These are phyloP conservation scores for Himantopus leucocephalus DNA, from an alignment of 2,113 vertebrate species.

Conservation along the genomic window DNA sequence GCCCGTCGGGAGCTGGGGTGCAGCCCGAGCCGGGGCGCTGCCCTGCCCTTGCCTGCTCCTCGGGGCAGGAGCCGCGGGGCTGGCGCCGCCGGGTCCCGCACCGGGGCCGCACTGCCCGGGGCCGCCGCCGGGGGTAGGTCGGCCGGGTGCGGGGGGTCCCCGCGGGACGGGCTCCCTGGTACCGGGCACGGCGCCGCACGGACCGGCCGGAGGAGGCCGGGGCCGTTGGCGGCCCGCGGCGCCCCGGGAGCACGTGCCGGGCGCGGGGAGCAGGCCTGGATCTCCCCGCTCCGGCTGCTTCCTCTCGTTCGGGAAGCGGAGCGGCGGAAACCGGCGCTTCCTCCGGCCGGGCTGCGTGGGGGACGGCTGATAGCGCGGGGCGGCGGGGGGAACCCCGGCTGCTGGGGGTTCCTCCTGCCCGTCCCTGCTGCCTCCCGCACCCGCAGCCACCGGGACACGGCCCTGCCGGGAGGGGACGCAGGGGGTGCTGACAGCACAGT, in stretches of 20 bases:
- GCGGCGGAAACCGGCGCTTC: conserved; percentile 34
- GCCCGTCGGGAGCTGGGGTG: not conserved
- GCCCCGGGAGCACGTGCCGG: conserved; percentile 8
- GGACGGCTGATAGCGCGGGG: not conserved
- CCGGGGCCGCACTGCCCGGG: too few species aligned
- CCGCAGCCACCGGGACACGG: rapidly evolving
- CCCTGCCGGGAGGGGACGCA: rapidly evolving
- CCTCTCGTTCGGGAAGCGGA: not conserved
- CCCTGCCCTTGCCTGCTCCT: not conserved
- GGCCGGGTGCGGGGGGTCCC: not conserved
- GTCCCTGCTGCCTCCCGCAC: not conserved
- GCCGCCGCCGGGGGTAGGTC: not conserved
- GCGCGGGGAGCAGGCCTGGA: not conserved
- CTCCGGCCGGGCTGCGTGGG: not conserved
- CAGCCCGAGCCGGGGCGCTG: not conserved
- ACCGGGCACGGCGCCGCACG: not conserved
- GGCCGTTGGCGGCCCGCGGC: not conserved
- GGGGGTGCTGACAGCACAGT: not conserved
- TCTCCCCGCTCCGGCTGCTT: conserved; percentile 27
- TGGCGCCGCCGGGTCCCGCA: not conserved
- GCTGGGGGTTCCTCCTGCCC: not conserved
- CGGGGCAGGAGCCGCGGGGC: not conserved
- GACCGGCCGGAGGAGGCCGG: not conserved
- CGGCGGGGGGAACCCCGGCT: not conserved
- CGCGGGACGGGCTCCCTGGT: not conserved